These are phyloP conservation scores for Zaprionus kolodkinae DNA, from an alignment of 1,140 invertebrate genomes.

Conservation along the genomic window DNA sequence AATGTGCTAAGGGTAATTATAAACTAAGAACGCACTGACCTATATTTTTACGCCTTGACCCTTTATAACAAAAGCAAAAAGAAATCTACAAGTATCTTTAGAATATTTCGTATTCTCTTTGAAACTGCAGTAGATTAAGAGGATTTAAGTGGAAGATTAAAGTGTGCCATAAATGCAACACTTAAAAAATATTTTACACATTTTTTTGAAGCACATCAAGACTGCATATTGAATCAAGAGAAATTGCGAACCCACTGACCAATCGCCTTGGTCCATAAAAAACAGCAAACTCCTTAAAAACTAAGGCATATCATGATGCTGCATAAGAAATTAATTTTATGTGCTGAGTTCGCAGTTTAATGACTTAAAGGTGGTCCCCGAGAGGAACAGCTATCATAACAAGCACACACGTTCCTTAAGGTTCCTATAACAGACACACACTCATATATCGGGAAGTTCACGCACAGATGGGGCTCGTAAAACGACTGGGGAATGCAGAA, in stretches of 20 bases:
- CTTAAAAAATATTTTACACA: conserved; percentile 30
- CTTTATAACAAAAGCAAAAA: neutral
- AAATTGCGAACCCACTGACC: neutral
- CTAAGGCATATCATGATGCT: neutral
- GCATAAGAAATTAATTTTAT: conserved; percentile 55
- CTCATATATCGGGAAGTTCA: neutral
- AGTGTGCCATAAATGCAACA: conserved; percentile 52
- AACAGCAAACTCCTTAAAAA: neutral
- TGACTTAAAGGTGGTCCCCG: conserved; percentile 20
- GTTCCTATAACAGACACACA: neutral
- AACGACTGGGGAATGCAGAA: conserved; percentile 38
- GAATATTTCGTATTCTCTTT: conserved; percentile 4
- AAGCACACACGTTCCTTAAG: neutral
- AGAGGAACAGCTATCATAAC: neutral
- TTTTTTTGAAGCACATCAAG: neutral
- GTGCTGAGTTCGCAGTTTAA: conserved; percentile 58
- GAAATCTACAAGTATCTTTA: neutral
- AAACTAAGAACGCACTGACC: neutral
- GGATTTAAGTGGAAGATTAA: neutral
- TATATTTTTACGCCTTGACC: neutral
- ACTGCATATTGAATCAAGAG: neutral
- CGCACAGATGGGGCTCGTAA: conserved; percentile 50
- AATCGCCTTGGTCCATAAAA: neutral
- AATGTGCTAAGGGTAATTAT: too few relatives aligned
- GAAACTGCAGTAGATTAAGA: neutral